phyloP scores from a whole-genome alignment of 2,797 vertebrate species.

The Parotocinclus haroldoi region DNA sequence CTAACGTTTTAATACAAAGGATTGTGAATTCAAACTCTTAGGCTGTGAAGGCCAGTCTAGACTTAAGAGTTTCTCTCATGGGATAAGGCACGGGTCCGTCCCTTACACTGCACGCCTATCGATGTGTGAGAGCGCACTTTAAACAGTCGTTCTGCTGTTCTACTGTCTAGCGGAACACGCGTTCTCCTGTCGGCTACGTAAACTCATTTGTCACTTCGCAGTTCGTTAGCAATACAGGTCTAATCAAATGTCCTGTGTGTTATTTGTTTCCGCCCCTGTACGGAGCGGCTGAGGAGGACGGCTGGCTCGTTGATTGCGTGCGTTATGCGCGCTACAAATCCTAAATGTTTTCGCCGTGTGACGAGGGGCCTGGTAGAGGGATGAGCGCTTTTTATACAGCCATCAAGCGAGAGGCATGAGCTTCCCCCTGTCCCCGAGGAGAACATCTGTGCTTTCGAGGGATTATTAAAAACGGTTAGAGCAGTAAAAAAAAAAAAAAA shows the following conservation, averaged over 20 bases:
- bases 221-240: too few relatives aligned
- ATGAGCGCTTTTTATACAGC: background rate
- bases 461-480: conserved; percentile 7
- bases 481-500: conserved; percentile 5
- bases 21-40: too few relatives aligned
- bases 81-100: too few relatives aligned
- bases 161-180: too few relatives aligned
- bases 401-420: background rate
- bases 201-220: too few relatives aligned
- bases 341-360: background rate
- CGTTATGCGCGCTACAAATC: background rate
- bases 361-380: background rate
- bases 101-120: conserved; percentile 16
- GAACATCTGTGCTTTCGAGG: conserved; percentile 24
- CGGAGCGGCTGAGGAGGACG: conserved; percentile 1
- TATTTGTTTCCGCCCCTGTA: too few relatives aligned
- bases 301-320: background rate
- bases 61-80: too few relatives aligned
- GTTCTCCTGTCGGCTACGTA: too few relatives aligned
- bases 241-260: too few relatives aligned
- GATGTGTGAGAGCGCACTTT: too few relatives aligned
- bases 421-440: conserved; percentile 4
- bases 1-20: too few relatives aligned
- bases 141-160: too few relatives aligned
- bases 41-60: conserved; percentile 40